Conservation (phyloP, 1,140 invertebrate species). For the Nasonia giraulti region DNA sequence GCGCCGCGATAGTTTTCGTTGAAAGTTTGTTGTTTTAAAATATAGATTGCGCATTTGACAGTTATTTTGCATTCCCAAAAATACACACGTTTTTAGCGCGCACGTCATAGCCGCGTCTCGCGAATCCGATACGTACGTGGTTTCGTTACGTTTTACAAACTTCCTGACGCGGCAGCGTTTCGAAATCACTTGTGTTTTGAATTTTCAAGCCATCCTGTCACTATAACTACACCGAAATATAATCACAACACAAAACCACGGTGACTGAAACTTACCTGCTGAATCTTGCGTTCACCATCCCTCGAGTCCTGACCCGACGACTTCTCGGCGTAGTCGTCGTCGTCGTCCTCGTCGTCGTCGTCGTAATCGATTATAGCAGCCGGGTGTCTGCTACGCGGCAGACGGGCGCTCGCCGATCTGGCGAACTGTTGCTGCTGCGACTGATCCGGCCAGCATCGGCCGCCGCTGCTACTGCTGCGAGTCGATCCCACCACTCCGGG, state of each 20-base stretch:
- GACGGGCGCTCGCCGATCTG: conserved; percentile 86
- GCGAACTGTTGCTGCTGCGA: conserved; percentile 77
- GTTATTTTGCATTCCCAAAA: background rate
- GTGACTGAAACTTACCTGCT: conserved; percentile 67
- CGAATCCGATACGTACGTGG: background rate
- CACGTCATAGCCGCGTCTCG: background rate
- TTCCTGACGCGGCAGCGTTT: background rate
- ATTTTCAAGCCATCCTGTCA: background rate
- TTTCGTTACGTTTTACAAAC: background rate
- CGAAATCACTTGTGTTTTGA: background rate
- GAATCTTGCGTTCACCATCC: conserved; percentile 83
- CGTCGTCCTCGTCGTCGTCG: conserved; percentile 66
- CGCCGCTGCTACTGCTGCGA: conserved; percentile 59
- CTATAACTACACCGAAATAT: too few relatives aligned
- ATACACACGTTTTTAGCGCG: background rate
- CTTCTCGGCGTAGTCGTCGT: conserved; percentile 67
- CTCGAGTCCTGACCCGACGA: conserved; percentile 66
- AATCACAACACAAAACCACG: too few relatives aligned
- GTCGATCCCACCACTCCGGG: conserved; percentile 22
- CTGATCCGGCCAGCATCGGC: conserved; percentile 12
- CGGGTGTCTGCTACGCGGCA: conserved; percentile 77
- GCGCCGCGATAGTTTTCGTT: too few relatives aligned
- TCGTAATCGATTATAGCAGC: conserved; percentile 67
- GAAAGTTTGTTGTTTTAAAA: too few relatives aligned
- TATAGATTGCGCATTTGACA: background rate